A percentile compares a stretch with the other conserved stretches of the same genome.
Evolutionary conservation across 2,888 invertebrate genomes (phyloP).

Genomic region (Diplazon laetatorius): DNA sequence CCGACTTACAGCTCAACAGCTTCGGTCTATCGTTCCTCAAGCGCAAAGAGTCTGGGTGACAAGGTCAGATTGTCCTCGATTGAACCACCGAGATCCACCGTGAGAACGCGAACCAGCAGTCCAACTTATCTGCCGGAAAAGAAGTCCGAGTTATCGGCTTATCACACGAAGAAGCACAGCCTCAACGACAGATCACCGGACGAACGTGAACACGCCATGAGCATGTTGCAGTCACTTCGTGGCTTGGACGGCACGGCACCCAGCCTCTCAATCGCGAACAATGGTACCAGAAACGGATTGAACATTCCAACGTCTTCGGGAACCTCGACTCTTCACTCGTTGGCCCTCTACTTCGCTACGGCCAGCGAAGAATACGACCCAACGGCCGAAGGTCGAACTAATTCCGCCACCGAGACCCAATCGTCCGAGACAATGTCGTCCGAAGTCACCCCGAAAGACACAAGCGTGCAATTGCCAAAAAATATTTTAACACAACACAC

Average conservation of each 20-base stretch:
- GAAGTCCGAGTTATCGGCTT: constrained; percentile 66
- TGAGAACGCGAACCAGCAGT: constrained; percentile 64
- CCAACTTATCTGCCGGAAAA: constrained; percentile 74
- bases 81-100: constrained; percentile 51
- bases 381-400: constrained; percentile 77
- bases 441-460: constrained; percentile 50
- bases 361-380: constrained; percentile 84
- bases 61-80: constrained; percentile 38
- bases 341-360: constrained; percentile 92
- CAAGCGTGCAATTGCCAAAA: constrained; percentile 83
- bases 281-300: constrained; percentile 86
- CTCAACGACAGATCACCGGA: constrained; percentile 75
- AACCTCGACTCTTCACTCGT: constrained; percentile 89
- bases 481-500: constrained; percentile 87
- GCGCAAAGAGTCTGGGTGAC: constrained; percentile 60
- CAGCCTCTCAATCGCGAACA: constrained; percentile 72
- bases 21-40: constrained; percentile 54
- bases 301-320: constrained; percentile 89
- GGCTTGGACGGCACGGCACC: constrained; percentile 84
- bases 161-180: constrained; percentile 63
- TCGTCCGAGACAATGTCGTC: background rate
- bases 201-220: constrained; percentile 87
- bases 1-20: constrained; percentile 72
- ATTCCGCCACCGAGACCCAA: constrained; percentile 65
- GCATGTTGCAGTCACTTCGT: constrained; percentile 87